Evolutionary conservation across 2,888 invertebrate species (phyloP).

Genomic region (Drosophila ustulata): DNA sequence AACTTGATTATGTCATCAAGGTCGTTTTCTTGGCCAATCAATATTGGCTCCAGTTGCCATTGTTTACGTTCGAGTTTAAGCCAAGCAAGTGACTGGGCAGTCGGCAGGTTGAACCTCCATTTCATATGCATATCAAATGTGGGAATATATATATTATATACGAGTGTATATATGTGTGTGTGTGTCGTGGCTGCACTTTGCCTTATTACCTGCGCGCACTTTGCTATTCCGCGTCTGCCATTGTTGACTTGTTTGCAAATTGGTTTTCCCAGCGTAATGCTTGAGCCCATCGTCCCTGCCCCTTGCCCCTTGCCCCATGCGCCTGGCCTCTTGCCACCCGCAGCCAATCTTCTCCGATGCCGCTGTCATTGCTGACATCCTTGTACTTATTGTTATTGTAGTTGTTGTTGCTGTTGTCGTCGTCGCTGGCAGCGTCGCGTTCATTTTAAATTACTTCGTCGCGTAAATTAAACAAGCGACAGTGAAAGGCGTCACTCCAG

Average conservation of each 20-base stretch:
- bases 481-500: conserved; percentile 57
- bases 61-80: conserved; percentile 2
- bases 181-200: conserved; percentile 63
- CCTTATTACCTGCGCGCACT: conserved; percentile 67
- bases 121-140: conserved; percentile 4
- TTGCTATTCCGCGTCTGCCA: conserved; percentile 49
- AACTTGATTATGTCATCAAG: conserved; percentile 27
- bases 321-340: background rate
- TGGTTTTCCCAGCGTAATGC: conserved; percentile 67
- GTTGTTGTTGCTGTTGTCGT: conserved; percentile 33
- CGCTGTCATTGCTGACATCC: conserved; percentile 49
- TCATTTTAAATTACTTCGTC: conserved; percentile 71
- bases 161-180: conserved; percentile 3
- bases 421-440: conserved; percentile 35
- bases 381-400: conserved; percentile 32
- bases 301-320: background rate
- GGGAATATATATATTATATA: conserved; percentile 3
- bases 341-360: conserved; percentile 19
- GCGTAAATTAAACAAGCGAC: conserved; percentile 70
- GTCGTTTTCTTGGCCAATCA: conserved; percentile 24
- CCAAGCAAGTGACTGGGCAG: background rate
- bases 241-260: conserved; percentile 81
- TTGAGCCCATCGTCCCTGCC: conserved; percentile 22
- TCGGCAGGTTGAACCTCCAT: background rate
- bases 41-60: conserved; percentile 6